Conservation (phyloP, 2,888 invertebrate species). For the Antheraea yamamai region DNA sequence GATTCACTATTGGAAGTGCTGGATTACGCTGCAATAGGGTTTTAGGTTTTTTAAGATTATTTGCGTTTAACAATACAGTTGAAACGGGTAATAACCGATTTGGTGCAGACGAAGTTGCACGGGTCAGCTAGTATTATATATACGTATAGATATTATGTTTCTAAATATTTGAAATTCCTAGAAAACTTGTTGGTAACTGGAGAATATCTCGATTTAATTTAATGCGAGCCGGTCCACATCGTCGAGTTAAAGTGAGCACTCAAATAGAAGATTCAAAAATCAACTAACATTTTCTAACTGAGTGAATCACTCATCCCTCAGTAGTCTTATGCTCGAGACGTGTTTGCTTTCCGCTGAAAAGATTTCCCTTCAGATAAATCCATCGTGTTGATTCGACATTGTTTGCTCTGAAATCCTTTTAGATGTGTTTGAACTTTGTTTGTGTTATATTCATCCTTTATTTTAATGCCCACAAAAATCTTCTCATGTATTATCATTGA, state of each 20-base stretch:
- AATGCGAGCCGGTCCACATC: constrained; percentile 37
- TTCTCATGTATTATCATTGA: neutral
- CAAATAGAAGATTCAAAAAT: constrained; percentile 79
- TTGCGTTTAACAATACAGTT: too few species aligned
- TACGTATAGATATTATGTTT: neutral
- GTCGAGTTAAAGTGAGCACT: constrained; percentile 61
- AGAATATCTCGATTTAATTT: constrained; percentile 54
- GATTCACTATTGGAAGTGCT: too few species aligned
- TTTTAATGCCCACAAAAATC: neutral
- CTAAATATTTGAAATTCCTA: constrained; percentile 21
- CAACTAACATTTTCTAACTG: constrained; percentile 79
- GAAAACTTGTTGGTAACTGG: constrained; percentile 39
- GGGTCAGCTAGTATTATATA: too few species aligned
- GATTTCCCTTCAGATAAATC: constrained; percentile 73
- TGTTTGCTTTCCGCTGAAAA: constrained; percentile 70
- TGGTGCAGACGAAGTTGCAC: too few species aligned
- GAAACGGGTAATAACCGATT: too few species aligned
- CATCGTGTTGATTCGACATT: constrained; percentile 73
- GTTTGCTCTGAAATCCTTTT: constrained; percentile 71
- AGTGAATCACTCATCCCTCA: constrained; percentile 71
- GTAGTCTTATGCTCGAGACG: constrained; percentile 66
- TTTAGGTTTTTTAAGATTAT: too few species aligned
- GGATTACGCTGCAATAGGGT: too few species aligned
- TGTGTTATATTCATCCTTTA: constrained; percentile 35
- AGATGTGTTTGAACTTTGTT: constrained; percentile 55